These are phyloP conservation scores for Drepana arcuata DNA, from an alignment of 1,140 invertebrate genomes.

Conservation along the genomic window DNA sequence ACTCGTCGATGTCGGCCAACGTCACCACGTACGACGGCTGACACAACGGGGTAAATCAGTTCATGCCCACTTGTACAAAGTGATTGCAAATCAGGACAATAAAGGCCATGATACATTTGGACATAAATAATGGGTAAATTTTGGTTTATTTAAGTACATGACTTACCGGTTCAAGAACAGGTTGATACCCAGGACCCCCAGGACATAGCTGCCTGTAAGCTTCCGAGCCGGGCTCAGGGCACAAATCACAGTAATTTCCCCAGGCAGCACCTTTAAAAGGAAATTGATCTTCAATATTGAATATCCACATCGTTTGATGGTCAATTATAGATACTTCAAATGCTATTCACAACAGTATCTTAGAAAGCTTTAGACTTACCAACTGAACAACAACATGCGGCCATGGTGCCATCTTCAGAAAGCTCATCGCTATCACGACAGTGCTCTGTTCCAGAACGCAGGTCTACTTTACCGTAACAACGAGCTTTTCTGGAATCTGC, in stretches of 20 bases:
- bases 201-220: constrained; percentile 87
- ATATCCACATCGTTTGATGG: too few species aligned
- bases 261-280: constrained; percentile 83
- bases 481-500: constrained; percentile 84
- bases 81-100: too few species aligned
- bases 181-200: constrained; percentile 86
- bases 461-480: constrained; percentile 80
- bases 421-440: constrained; percentile 65
- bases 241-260: constrained; percentile 87
- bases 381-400: constrained; percentile 90
- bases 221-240: constrained; percentile 79
- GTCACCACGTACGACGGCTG: constrained; percentile 75
- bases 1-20: constrained; percentile 89
- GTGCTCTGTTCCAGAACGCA: constrained; percentile 52
- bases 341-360: too few species aligned
- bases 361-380: constrained; percentile 68
- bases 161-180: constrained; percentile 84
- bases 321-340: too few species aligned
- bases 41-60: too few species aligned
- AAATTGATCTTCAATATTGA: too few species aligned
- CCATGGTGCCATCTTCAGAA: constrained; percentile 80
- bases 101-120: too few species aligned
- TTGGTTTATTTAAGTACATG: too few species aligned
- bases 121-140: too few species aligned
- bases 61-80: too few species aligned